Evolutionary conservation across 2,888 invertebrate species (phyloP).

Genomic region (Mesochorus sp.): DNA sequence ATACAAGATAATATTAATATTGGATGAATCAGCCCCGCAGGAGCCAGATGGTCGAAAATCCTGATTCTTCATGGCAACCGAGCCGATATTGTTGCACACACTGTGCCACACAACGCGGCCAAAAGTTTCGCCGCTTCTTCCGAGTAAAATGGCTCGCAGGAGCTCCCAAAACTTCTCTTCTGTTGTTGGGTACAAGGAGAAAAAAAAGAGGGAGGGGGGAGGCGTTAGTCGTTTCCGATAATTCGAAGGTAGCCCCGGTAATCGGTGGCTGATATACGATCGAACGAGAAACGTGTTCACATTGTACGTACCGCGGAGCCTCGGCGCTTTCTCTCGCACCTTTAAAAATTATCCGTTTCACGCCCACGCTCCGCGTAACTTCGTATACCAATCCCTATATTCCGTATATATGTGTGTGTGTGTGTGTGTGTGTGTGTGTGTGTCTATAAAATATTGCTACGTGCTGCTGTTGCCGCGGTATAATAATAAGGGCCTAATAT

Average conservation of each 20-base stretch:
- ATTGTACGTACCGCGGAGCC: conserved; percentile 34
- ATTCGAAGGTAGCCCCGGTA: conserved; percentile 77
- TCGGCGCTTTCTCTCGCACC: conserved; percentile 71
- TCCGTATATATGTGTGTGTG: too few species aligned
- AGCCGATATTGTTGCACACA: conserved; percentile 36
- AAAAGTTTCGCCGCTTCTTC: conserved; percentile 38
- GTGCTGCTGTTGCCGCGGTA: conserved; percentile 46
- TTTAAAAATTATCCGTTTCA: conserved; percentile 79
- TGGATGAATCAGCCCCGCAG: conserved; percentile 75
- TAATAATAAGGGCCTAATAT: conserved; percentile 44
- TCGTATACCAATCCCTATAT: too few species aligned
- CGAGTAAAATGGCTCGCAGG: conserved; percentile 63
- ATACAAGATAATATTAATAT: conserved; percentile 23
- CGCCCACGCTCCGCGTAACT: conserved; percentile 71
- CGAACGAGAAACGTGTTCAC: conserved; percentile 54
- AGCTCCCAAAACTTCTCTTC: too few species aligned
- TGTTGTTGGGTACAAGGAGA: conserved; percentile 12
- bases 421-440: too few species aligned
- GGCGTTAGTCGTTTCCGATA: conserved; percentile 78
- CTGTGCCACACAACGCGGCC: conserved; percentile 1
- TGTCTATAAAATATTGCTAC: conserved; percentile 74
- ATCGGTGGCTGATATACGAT: conserved; percentile 78
- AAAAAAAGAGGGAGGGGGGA: too few species aligned
- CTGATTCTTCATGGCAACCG: conserved; percentile 24
- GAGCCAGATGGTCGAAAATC: conserved; percentile 74